Percentiles rank a stretch among this genome's conserved stretches.
phyloP scores from a whole-genome alignment of 2,797 vertebrate species.

The Enteromius radiatus region DNA sequence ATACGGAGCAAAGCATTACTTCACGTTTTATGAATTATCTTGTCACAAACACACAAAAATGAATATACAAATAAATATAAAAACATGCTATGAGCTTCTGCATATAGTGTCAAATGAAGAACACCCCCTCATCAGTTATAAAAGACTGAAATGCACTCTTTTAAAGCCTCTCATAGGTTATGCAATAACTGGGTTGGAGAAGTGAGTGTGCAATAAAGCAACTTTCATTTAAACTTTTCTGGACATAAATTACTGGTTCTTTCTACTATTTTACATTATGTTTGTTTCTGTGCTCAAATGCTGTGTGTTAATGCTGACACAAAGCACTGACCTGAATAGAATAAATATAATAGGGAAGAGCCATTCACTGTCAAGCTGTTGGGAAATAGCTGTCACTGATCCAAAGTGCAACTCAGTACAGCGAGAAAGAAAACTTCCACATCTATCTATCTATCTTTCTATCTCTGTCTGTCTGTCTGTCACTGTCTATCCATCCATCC shows the following conservation, averaged over 20 bases:
- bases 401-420: constrained; percentile 20
- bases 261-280: background rate
- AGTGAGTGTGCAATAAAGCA: background rate
- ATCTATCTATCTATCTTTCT: background rate
- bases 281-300: constrained; percentile 2
- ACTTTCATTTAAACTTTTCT: background rate
- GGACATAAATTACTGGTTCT: background rate
- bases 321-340: constrained; percentile 24
- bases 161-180: background rate
- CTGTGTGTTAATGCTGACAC: background rate
- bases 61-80: background rate
- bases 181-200: background rate
- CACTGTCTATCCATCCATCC: too few relatives aligned
- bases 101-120: background rate
- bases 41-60: too few relatives aligned
- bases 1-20: constrained; percentile 2
- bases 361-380: constrained; percentile 37
- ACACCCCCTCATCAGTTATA: background rate
- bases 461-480: background rate
- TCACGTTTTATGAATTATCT: background rate
- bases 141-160: background rate
- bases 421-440: background rate
- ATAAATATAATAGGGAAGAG: background rate
- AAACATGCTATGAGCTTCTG: background rate
- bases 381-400: constrained; percentile 44